phyloP scores from a whole-genome alignment of 1,140 invertebrate species.

The Aphidius ervi region DNA sequence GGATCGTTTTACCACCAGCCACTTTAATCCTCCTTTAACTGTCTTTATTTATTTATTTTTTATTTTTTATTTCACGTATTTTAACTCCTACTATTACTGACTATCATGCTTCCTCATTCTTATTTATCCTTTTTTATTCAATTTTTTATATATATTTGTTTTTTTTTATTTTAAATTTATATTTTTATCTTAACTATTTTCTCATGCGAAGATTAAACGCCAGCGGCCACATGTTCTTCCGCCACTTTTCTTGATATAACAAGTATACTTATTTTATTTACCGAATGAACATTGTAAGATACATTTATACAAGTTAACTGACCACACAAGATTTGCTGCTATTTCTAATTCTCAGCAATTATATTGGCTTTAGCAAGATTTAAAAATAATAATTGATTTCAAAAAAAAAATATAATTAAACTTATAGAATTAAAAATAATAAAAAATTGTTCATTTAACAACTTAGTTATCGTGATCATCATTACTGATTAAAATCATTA shows the following conservation, averaged over 20 bases:
- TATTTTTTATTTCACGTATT: slow-evolving; percentile 9
- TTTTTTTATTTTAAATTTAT: slow-evolving; percentile 17
- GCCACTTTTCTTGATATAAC: slow-evolving; percentile 2
- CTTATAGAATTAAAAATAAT: no score
- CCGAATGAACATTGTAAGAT: no score
- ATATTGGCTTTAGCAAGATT: no score
- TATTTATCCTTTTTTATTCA: slow-evolving; percentile 8
- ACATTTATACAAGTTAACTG: no score
- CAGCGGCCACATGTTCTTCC: not conserved
- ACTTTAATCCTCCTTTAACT: slow-evolving; percentile 25
- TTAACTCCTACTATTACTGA: not conserved
- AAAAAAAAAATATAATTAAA: no score
- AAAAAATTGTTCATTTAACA: no score
- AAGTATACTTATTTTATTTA: no score
- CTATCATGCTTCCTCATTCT: slow-evolving; percentile 4
- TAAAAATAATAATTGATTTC: no score
- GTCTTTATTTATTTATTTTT: slow-evolving; percentile 27
- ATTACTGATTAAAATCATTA: no score
- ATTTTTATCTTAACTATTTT: slow-evolving; percentile 15
- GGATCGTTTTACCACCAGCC: slow-evolving; percentile 30
- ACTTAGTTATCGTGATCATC: no score
- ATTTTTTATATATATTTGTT: slow-evolving; percentile 20
- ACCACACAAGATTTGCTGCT: no score
- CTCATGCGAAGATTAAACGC: not conserved
- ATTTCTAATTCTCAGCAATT: no score